Conservation (phyloP, 1,140 invertebrate genomes). For the Ruditapes philippinarum region DNA sequence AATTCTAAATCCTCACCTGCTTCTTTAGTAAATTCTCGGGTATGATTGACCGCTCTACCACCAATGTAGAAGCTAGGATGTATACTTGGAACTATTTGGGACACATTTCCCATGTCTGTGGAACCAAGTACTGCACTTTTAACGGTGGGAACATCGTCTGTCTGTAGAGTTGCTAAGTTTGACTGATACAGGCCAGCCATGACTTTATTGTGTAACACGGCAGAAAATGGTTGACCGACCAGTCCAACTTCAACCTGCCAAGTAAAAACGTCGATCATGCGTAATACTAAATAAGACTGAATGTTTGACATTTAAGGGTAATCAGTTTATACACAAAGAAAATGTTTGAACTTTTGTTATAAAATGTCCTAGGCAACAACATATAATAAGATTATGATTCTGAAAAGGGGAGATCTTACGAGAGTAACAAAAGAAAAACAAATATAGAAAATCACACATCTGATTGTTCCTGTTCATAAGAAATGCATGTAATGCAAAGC, state of each 20-base stretch:
- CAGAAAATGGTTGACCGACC: neutral
- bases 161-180: neutral
- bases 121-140: constrained; percentile 28
- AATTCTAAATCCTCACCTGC: constrained; percentile 69
- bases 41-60: constrained; percentile 79
- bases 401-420: too few species aligned
- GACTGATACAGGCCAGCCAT: neutral
- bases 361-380: too few species aligned
- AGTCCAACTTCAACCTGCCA: neutral
- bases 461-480: too few species aligned
- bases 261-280: too few species aligned
- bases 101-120: constrained; percentile 86
- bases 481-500: too few species aligned
- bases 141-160: neutral
- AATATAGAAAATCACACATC: too few species aligned
- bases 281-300: too few species aligned
- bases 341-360: too few species aligned
- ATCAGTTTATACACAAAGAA: too few species aligned
- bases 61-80: constrained; percentile 84
- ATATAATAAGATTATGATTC: too few species aligned
- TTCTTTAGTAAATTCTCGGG: constrained; percentile 79
- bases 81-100: constrained; percentile 84
- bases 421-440: too few species aligned
- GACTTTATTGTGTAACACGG: neutral
- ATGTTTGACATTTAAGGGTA: too few species aligned